Evolutionary conservation across 2,113 vertebrate species (phyloP).

Genomic region (Ammospiza nelsoni): DNA sequence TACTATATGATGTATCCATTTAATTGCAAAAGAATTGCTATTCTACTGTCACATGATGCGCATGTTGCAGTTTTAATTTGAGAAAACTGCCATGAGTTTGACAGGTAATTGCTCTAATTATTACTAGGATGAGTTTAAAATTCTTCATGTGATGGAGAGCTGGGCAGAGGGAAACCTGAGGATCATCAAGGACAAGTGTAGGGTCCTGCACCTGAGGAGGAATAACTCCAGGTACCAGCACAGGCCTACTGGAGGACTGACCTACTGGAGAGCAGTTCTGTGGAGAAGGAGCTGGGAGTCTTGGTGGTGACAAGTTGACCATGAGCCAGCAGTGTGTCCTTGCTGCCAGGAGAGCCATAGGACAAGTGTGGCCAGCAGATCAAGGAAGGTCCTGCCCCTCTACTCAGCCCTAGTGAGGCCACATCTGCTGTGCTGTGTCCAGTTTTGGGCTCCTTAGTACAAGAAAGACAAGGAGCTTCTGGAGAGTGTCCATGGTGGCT

Average conservation of each 20-base stretch:
- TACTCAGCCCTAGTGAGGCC: neutral
- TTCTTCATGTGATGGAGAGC: neutral
- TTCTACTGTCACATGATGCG: neutral
- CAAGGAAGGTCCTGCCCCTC: neutral
- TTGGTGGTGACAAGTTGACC: neutral
- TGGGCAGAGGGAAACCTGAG: neutral
- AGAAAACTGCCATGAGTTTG: neutral
- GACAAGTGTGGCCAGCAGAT: neutral
- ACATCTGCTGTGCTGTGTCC: neutral
- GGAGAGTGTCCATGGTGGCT: accelerated
- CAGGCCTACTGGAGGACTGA: neutral
- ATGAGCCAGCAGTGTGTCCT: neutral
- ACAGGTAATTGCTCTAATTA: neutral
- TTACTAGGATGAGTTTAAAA: neutral
- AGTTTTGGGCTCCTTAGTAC: neutral
- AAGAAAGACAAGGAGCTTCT: neutral
- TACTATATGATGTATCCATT: neutral
- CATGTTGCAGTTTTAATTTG: neutral
- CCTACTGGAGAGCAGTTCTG: neutral
- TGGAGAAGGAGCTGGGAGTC: neutral
- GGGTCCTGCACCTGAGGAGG: neutral
- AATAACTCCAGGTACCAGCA: neutral
- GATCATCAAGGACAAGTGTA: neutral
- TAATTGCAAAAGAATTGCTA: neutral
- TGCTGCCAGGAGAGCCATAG: neutral